A percentile compares a stretch with the other conserved stretches of the same genome.
Evolutionary conservation across 2,888 invertebrate genomes (phyloP).

Genomic region (Cacoxenus indagator): DNA sequence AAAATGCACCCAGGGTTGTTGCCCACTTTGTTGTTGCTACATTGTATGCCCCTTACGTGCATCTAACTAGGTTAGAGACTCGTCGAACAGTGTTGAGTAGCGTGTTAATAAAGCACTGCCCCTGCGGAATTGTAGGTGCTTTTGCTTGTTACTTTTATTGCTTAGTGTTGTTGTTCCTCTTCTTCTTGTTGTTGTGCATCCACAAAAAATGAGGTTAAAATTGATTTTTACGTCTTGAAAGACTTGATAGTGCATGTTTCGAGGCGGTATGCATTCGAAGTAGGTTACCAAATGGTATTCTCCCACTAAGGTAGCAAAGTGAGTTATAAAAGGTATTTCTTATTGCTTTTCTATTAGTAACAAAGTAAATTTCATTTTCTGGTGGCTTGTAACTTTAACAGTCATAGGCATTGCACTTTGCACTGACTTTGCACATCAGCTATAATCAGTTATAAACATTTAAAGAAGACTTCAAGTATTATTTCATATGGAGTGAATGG

Average conservation of each 20-base stretch:
- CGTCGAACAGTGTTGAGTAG: conserved; percentile 2
- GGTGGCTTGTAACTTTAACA: too few relatives aligned
- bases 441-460: too few relatives aligned
- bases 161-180: not conserved
- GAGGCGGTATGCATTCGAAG: not conserved
- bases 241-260: conserved; percentile 41
- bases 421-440: too few relatives aligned
- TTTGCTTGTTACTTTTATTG: not conserved
- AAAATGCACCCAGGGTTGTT: not conserved
- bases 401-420: too few relatives aligned
- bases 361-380: too few relatives aligned
- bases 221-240: conserved; percentile 47
- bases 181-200: not conserved
- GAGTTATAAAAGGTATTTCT: too few relatives aligned
- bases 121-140: not conserved
- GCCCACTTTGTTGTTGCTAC: conserved; percentile 8
- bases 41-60: not conserved
- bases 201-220: conserved; percentile 49
- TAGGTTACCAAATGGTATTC: not conserved
- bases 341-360: too few relatives aligned
- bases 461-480: too few relatives aligned
- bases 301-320: not conserved
- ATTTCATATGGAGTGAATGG: too few relatives aligned
- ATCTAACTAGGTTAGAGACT: conserved; percentile 18
- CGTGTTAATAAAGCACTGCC: not conserved